phyloP scores from a whole-genome alignment of 1,140 invertebrate genomes.

The Theocolax elegans region DNA sequence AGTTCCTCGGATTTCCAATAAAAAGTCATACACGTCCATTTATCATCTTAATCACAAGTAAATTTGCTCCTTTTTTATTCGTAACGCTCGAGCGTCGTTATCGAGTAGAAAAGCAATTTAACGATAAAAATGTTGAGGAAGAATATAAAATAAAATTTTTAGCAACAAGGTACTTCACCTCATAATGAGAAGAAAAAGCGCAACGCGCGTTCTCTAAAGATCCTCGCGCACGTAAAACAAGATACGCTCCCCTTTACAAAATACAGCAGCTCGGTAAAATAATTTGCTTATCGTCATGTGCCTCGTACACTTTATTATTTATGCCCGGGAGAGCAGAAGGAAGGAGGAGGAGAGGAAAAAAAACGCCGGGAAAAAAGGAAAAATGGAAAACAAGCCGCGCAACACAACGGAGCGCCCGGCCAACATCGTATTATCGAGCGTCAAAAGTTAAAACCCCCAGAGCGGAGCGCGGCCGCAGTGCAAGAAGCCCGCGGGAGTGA shows the following conservation, averaged over 20 bases:
- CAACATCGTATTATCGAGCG: constrained; percentile 11
- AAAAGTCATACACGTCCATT: too few relatives aligned
- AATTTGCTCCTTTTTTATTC: too few relatives aligned
- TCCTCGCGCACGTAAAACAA: background rate
- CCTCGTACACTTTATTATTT: constrained; percentile 19
- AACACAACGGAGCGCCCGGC: too few relatives aligned
- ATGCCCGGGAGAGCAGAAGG: background rate
- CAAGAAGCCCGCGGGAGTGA: constrained; percentile 20
- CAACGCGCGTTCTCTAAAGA: background rate
- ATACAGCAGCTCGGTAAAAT: constrained; percentile 22
- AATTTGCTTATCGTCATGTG: constrained; percentile 28
- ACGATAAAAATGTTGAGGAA: too few relatives aligned
- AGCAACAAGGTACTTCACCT: too few relatives aligned
- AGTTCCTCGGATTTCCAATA: too few relatives aligned
- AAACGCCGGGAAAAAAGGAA: too few relatives aligned
- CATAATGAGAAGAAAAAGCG: background rate
- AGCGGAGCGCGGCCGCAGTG: background rate
- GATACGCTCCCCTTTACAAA: constrained; percentile 11
- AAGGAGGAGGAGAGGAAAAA: constrained; percentile 2
- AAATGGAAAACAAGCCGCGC: too few relatives aligned
- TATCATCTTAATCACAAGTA: too few relatives aligned
- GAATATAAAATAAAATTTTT: too few relatives aligned
- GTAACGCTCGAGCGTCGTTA: too few relatives aligned
- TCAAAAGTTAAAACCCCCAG: constrained; percentile 16
- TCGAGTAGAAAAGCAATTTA: too few relatives aligned